phyloP scores from a whole-genome alignment of 2,113 vertebrate genomes.

The Hemibagrus wyckioides region DNA sequence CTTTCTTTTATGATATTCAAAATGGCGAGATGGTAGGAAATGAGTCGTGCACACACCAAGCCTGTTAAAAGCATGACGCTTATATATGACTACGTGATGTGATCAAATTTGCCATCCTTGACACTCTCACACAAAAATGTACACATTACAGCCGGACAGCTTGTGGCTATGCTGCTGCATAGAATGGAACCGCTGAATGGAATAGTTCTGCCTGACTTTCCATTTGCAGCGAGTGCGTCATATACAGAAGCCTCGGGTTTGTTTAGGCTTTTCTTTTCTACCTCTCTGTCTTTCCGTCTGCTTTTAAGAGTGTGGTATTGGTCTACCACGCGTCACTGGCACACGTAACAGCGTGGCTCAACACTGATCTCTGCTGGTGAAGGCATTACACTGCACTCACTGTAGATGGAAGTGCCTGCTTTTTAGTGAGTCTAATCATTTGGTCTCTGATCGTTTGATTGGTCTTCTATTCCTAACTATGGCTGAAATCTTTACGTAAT shows the following conservation, averaged over 20 bases:
- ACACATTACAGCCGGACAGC: conserved; percentile 26
- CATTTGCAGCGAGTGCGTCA: conserved; percentile 51
- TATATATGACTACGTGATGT: not conserved
- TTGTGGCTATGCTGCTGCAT: conserved; percentile 31
- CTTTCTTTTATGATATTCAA: not conserved
- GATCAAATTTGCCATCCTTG: not conserved
- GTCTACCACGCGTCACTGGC: not conserved
- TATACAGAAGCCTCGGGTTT: conserved; percentile 46
- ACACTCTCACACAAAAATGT: conserved; percentile 22
- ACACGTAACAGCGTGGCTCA: conserved; percentile 21
- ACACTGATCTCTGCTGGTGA: conserved; percentile 64
- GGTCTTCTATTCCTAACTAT: not conserved
- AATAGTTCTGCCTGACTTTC: conserved; percentile 61
- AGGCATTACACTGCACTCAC: not conserved
- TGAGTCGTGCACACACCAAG: not conserved
- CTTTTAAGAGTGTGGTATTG: not conserved
- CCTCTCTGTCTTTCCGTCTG: conserved; percentile 21
- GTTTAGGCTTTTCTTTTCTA: conserved; percentile 58
- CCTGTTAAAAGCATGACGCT: not conserved
- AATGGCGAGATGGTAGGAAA: not conserved
- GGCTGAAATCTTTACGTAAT: not conserved
- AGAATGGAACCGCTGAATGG: conserved; percentile 55
- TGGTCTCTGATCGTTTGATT: not conserved
- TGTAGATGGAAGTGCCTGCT: not conserved
- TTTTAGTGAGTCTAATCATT: not conserved